Evolutionary conservation across 1,140 invertebrate genomes (phyloP), one percentile per base, ranked within the genome.

Genomic region (Brachionus calyciflorus): DNA sequence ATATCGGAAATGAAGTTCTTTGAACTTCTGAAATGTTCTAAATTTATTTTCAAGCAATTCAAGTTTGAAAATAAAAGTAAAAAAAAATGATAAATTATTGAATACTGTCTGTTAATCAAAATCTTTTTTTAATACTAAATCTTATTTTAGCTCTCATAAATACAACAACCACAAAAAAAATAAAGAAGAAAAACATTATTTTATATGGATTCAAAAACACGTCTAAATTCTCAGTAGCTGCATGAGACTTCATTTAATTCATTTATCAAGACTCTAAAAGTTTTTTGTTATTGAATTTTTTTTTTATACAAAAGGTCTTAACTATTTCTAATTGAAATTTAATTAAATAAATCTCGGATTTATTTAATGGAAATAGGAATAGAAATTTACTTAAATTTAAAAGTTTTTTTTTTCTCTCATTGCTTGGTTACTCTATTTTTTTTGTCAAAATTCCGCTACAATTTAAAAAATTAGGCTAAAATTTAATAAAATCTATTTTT

Each of bases 81-180:
- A n/a, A n/a, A 14, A 30, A 55, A 28, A 55, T 55, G 53, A 55
- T 55, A 55, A 55, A 55, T 55, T 55, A n/a, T 55, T 55, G 53
- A 55, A 55, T 55, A 55, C 53, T 55, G 53, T 55, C 53, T 60
- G 55, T n/a, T n/a, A n/a, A n/a, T n/a, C n/a, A n/a, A n/a, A n/a
- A n/a, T n/a, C n/a, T n/a, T n/a, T n/a, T n/a, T n/a, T n/a, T n/a
- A n/a, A n/a, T n/a, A n/a, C n/a, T n/a, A 60, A 60, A 60, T 33
- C 4, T 33, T 17, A 7, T 60, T 60, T 37, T 60, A 60, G 30
- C 26, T n/a, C n/a, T n/a, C n/a, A n/a, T n/a, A 33, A 28, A 60
- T 33, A 28, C 3, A 60, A 33, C 30, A 60, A 60, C 37, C 33
- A 9, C 19, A 60, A 60, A 19, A 19, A 37, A 60, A 37, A 37